Evolutionary conservation across 2,113 vertebrate genomes (phyloP).

Genomic region (Centropristis striata): DNA sequence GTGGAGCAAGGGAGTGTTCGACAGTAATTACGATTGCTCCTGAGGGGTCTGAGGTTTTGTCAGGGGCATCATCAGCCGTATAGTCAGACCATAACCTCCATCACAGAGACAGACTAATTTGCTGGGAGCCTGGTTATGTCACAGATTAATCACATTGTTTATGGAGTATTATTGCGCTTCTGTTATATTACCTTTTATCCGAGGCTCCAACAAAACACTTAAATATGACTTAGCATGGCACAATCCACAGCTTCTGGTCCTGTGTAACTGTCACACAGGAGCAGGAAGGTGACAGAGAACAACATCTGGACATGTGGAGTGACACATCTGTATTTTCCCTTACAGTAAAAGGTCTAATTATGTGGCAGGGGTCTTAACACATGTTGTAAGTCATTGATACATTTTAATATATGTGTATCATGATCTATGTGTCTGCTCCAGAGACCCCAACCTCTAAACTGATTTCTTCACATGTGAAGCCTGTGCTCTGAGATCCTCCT

Average conservation of each 20-base stretch:
- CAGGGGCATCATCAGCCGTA: constrained; percentile 30
- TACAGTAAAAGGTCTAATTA: background rate
- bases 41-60: constrained; percentile 50
- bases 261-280: constrained; percentile 5
- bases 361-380: background rate
- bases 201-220: background rate
- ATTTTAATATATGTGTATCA: background rate
- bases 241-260: constrained; percentile 13
- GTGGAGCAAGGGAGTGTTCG: background rate
- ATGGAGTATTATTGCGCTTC: background rate
- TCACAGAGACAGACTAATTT: constrained; percentile 30
- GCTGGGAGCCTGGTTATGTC: constrained; percentile 17
- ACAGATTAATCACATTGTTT: constrained; percentile 14
- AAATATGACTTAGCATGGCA: background rate
- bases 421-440: background rate
- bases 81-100: constrained; percentile 17
- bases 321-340: background rate
- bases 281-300: background rate
- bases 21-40: constrained; percentile 46
- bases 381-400: background rate
- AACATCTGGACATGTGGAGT: constrained; percentile 32
- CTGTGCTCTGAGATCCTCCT: background rate
- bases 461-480: background rate
- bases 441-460: background rate
- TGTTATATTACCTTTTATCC: background rate